phyloP scores from a whole-genome alignment of 2,888 invertebrate genomes.

The Melanargia galathea region DNA sequence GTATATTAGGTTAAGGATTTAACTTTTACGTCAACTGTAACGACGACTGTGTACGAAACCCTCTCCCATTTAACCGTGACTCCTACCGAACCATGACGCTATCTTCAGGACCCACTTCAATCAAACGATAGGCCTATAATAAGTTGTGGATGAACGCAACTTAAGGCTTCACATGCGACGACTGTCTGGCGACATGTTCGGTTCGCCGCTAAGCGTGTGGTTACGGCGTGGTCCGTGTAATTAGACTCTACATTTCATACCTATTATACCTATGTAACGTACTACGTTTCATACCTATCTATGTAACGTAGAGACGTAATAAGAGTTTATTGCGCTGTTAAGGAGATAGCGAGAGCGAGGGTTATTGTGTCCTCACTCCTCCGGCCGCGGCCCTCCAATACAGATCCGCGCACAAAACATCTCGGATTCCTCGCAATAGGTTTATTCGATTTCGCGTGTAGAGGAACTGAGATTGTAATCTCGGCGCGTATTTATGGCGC shows the following conservation, averaged over 20 bases:
- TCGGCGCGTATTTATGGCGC: not conserved
- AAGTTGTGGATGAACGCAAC: no score
- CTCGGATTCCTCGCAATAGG: not conserved
- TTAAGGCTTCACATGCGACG: no score
- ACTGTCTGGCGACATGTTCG: no score
- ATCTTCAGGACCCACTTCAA: no score
- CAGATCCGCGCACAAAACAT: constrained; percentile 7
- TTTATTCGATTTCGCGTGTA: constrained; percentile 6
- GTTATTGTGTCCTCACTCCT: constrained; percentile 4
- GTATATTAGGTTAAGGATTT: no score
- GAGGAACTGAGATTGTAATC: constrained; percentile 10
- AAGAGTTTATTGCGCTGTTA: constrained; percentile 14
- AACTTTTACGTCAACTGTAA: no score
- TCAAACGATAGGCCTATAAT: no score
- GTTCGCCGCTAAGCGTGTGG: no score
- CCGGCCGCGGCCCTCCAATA: not conserved
- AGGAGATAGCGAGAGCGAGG: constrained; percentile 10
- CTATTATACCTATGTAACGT: not conserved
- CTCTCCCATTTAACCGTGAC: no score
- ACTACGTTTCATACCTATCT: not conserved
- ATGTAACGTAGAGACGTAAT: constrained; percentile 1
- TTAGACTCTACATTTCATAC: not conserved
- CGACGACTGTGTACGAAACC: no score
- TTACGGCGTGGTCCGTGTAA: not conserved
- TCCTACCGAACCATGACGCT: no score